Evolutionary conservation across 2,797 vertebrate genomes (phyloP).

Genomic region (Austrolebias charrua): DNA sequence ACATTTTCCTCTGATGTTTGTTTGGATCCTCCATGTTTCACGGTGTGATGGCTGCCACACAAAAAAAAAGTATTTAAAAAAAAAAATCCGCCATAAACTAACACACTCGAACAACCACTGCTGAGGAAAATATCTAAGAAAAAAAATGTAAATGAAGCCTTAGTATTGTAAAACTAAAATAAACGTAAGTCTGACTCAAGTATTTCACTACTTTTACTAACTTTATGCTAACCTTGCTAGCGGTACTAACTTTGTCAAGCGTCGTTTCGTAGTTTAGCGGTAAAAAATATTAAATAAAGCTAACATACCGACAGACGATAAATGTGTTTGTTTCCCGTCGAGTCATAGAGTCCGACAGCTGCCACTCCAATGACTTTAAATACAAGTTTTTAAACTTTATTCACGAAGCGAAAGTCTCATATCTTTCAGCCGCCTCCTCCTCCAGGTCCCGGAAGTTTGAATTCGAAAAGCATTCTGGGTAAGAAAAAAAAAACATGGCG

Average conservation of each 20-base stretch:
- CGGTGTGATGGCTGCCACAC: conserved; percentile 28
- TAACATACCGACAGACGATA: conserved; percentile 17
- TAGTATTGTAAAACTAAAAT: background rate
- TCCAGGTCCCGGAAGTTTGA: conserved; percentile 28
- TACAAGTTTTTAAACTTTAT: background rate
- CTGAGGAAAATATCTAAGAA: background rate
- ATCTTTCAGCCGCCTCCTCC: background rate
- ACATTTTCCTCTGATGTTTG: conserved; percentile 81
- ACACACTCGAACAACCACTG: background rate
- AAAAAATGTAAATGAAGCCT: background rate
- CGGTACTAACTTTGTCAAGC: conserved; percentile 1
- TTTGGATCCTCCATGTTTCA: conserved; percentile 80
- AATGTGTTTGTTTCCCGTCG: conserved; percentile 12
- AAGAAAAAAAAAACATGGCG: background rate
- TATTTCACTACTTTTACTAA: background rate
- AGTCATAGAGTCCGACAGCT: conserved; percentile 41
- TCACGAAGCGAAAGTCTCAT: background rate
- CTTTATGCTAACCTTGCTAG: background rate
- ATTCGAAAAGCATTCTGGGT: background rate
- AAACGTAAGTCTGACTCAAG: background rate
- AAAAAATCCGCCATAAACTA: no score
- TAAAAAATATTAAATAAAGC: background rate
- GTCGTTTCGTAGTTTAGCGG: no score
- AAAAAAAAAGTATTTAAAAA: background rate
- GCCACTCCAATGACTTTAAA: background rate